Evolutionary conservation across 2,797 vertebrate genomes (phyloP), one percentile per base, ranked within the genome.

Genomic region (Liparis tanakae): DNA sequence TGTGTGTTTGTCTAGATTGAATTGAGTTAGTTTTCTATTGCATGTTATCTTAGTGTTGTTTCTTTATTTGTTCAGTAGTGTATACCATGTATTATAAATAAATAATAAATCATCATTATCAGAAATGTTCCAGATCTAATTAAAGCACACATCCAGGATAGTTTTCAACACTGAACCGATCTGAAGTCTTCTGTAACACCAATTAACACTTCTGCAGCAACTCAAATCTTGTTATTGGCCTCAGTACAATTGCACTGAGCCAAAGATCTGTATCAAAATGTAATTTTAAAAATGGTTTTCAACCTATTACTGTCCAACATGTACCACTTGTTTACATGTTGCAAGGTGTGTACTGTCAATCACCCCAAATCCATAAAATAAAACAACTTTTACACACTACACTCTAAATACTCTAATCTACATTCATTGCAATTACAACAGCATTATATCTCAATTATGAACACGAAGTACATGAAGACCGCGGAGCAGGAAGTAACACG

Each of bases 171-270:
- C 44, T 50, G 13, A 68, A 25, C 46, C 67, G 13, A 57, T 15
- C 50, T 65, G 44, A 54, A 61, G 36, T 57, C 25, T 43, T 37
- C 39, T 15, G 44, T 15, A 4, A 1, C n/a, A 66, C 55, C 61
- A 80, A 53, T 64, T 50, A 64, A 68, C 64, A 80, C 59, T 22
- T 59, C 64, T 64, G 46, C 63, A 72, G 57, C 50, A 25, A 4
- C 58, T 63, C 57, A 61, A 14, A 46, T 46, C 59, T 58, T 25
- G 0, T 39, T 41, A 17, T 14, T 56, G 43, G 59, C 17, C 60
- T 43, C 17, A 51, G 5, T 30, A 20, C 72, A 56, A 56, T 56
- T 56, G 44, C 39, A 10, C 55, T 36, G 17, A 56, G 36, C 56
- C 34, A 41, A 56, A 70, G n/a, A 43, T 22, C 17, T 14, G 30